phyloP scores from a whole-genome alignment of 2,888 invertebrate species.

The Nebria brevicollis region DNA sequence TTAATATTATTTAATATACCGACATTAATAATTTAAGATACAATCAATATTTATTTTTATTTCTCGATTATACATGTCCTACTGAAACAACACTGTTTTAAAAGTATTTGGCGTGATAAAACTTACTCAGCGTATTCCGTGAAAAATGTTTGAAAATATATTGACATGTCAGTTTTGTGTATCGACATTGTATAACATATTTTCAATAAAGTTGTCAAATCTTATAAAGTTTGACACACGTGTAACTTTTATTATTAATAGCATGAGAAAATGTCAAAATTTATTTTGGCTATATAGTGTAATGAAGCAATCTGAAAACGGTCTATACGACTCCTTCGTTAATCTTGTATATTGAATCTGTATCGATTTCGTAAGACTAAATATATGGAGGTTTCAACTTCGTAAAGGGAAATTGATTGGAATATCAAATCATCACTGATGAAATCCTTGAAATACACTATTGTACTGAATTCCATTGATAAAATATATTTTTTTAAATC shows the following conservation, averaged over 20 bases:
- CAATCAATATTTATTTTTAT: background rate
- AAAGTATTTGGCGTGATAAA: too few relatives aligned
- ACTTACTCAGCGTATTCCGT: too few relatives aligned
- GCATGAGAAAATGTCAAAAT: background rate
- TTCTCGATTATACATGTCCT: too few relatives aligned
- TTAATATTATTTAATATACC: background rate
- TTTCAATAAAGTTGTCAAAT: background rate
- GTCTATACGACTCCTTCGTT: background rate
- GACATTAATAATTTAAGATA: background rate
- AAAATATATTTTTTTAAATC: too few relatives aligned
- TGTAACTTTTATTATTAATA: background rate
- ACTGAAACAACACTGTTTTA: too few relatives aligned
- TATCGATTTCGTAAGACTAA: background rate
- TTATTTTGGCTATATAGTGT: background rate
- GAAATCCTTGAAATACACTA: background rate
- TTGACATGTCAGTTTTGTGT: background rate
- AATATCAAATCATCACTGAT: constrained; percentile 31
- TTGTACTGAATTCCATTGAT: too few relatives aligned
- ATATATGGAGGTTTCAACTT: background rate
- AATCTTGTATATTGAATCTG: constrained; percentile 22
- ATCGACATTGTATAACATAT: background rate
- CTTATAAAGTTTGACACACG: background rate
- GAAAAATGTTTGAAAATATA: background rate
- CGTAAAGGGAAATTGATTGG: constrained; percentile 29
- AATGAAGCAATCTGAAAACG: constrained; percentile 3